Percentiles rank a stretch among this genome's conserved stretches.
phyloP scores from a whole-genome alignment of 2,888 invertebrate genomes.

The Heterodera filipjevi region DNA sequence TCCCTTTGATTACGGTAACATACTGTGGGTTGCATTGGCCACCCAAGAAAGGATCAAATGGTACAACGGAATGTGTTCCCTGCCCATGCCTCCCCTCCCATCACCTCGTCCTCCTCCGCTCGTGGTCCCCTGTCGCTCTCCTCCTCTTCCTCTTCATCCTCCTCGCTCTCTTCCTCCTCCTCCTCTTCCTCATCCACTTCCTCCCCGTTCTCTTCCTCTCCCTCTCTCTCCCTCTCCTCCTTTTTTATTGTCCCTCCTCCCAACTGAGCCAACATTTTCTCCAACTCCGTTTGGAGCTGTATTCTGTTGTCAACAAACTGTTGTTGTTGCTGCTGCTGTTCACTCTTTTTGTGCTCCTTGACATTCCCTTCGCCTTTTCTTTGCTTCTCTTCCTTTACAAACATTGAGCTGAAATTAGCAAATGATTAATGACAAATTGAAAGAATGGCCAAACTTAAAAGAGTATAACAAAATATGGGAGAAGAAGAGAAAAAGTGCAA shows the following conservation, averaged over 20 bases:
- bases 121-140: conserved; percentile 4
- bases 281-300: conserved; percentile 25
- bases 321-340: not conserved
- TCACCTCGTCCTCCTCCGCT: not conserved
- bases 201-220: not conserved
- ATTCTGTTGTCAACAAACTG: too few species aligned
- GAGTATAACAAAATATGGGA: too few species aligned
- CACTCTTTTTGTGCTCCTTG: not conserved
- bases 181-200: conserved; percentile 9
- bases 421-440: not conserved
- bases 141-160: not conserved
- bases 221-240: conserved; percentile 10
- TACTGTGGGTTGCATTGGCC: not conserved
- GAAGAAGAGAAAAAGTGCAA: too few species aligned
- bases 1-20: not conserved
- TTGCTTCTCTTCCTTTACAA: conserved; percentile 1
- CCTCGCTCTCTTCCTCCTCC: conserved; percentile 8
- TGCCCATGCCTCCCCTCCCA: not conserved
- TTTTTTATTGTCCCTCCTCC: not conserved
- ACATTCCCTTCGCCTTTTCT: not conserved
- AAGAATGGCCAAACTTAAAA: too few species aligned
- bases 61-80: not conserved
- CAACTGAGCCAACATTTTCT: conserved; percentile 23
- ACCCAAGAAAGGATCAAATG: too few species aligned
- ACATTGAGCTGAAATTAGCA: not conserved